Conservation (phyloP, 2,113 vertebrate species). For the Scalopus aquaticus region DNA sequence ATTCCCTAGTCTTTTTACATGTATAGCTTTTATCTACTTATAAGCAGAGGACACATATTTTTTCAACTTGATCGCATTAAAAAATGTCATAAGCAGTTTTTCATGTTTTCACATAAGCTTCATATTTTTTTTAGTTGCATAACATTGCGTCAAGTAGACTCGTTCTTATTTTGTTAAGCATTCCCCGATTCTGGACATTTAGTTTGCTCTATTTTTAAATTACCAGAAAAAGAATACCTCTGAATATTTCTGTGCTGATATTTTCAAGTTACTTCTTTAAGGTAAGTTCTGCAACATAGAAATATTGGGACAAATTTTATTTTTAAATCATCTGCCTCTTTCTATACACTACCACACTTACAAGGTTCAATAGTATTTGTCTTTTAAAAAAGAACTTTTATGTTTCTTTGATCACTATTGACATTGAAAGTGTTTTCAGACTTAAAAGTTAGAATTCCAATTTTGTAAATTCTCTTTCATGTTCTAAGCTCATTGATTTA, state of each 20-base stretch:
- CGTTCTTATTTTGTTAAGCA: background rate
- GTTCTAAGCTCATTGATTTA: background rate
- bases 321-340: background rate
- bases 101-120: background rate
- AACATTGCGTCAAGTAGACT: constrained; percentile 1
- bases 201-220: constrained; percentile 4
- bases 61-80: background rate
- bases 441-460: background rate
- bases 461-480: background rate
- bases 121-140: background rate
- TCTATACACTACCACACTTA: background rate
- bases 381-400: background rate
- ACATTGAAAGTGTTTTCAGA: constrained; percentile 18
- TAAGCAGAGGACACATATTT: background rate
- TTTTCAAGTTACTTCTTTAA: constrained; percentile 5
- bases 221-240: background rate
- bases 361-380: background rate
- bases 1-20: background rate
- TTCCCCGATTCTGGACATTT: background rate
- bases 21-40: background rate
- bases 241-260: constrained; percentile 9
- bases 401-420: background rate
- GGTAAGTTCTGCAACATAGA: background rate
- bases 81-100: background rate
- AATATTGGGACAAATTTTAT: background rate